A percentile compares a stretch with the other conserved stretches of the same genome.
Evolutionary conservation across 2,797 vertebrate species (phyloP).

Genomic region (Semaprochilodus insignis): DNA sequence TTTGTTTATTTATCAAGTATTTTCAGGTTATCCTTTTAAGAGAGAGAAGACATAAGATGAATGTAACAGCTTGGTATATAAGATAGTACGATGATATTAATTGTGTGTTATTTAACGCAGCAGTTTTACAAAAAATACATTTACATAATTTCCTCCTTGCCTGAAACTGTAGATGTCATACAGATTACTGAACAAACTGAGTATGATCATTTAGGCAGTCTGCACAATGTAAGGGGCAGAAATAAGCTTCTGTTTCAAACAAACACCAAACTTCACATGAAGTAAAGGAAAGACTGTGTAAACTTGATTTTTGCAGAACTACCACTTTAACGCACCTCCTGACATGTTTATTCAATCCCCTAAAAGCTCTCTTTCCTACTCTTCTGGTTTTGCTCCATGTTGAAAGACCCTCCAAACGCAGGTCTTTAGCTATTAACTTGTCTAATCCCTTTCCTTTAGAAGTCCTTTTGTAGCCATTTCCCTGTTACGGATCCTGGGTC

Average conservation of each 20-base stretch:
- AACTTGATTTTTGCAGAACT: not conserved
- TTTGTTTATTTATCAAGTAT: not conserved
- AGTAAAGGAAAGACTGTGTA: not conserved
- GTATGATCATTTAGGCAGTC: too few species aligned
- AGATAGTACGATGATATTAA: not conserved
- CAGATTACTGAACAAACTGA: too few species aligned
- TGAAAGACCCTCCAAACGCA: not conserved
- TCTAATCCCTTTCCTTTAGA: slow-evolving; percentile 53
- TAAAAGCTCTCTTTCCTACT: not conserved
- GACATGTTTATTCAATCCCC: not conserved
- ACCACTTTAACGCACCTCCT: not conserved
- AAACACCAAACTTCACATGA: not conserved
- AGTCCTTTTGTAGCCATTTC: slow-evolving; percentile 47
- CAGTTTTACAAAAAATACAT: not conserved
- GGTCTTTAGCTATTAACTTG: not conserved
- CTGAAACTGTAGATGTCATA: not conserved
- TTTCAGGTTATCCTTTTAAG: not conserved
- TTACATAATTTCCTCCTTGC: too few species aligned
- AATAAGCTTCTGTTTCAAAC: too few species aligned
- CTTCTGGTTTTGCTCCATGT: not conserved
- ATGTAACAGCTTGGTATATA: not conserved
- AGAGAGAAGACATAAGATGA: not conserved
- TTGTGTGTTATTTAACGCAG: too few species aligned
- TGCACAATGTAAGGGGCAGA: too few species aligned
- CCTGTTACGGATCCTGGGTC: slow-evolving; percentile 33